phyloP scores from a whole-genome alignment of 2,888 invertebrate genomes.

The Periphyllus acericola region DNA sequence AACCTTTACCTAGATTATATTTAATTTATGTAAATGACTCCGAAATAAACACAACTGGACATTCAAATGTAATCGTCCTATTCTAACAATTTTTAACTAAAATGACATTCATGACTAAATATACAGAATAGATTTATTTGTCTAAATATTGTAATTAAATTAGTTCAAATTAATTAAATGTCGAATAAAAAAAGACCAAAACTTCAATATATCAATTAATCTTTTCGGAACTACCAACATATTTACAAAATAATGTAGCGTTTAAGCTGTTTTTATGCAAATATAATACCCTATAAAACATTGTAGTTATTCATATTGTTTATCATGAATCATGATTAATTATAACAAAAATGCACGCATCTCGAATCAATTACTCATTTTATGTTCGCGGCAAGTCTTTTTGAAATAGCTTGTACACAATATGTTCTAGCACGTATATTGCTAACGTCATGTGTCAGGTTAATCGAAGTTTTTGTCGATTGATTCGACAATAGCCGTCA shows the following conservation, averaged over 20 bases:
- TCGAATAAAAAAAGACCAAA: background rate
- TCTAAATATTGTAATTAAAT: background rate
- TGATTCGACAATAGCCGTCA: slow-evolving; percentile 46
- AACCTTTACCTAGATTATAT: no score
- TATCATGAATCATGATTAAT: slow-evolving; percentile 23
- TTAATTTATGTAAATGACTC: no score
- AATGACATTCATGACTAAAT: no score
- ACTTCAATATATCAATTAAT: background rate
- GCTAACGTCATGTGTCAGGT: slow-evolving; percentile 33
- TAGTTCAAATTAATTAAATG: background rate
- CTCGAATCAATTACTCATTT: slow-evolving; percentile 37
- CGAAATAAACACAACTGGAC: no score
- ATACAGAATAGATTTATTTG: background rate
- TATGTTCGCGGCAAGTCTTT: background rate
- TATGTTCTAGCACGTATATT: background rate
- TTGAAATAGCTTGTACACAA: background rate
- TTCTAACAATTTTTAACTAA: no score
- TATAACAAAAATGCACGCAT: background rate
- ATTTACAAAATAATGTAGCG: background rate
- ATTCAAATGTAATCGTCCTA: no score
- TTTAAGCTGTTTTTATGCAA: background rate
- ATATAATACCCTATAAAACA: background rate
- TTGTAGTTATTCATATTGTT: background rate
- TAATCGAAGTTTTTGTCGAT: slow-evolving; percentile 49
- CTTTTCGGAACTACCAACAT: background rate